These are phyloP conservation scores for Urechis unicinctus DNA, from an alignment of 2,888 invertebrate genomes.

Conservation along the genomic window DNA sequence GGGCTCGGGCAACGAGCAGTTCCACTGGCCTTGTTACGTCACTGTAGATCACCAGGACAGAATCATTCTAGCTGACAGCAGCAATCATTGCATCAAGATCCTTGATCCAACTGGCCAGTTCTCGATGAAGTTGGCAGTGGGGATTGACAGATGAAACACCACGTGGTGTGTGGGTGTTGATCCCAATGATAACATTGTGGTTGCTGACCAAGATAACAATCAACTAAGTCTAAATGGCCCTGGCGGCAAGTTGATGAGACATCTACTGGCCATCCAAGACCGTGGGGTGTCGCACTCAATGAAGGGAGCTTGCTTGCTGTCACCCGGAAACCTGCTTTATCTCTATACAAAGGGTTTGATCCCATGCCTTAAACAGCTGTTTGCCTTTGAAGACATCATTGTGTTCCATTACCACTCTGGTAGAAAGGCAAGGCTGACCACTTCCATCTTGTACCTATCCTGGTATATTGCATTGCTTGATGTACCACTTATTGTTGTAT, in stretches of 20 bases:
- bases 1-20: conserved; percentile 46
- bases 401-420: too few species aligned
- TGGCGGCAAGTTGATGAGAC: conserved; percentile 29
- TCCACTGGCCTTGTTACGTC: conserved; percentile 53
- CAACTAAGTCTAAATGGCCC: conserved; percentile 28
- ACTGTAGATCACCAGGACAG: conserved; percentile 47
- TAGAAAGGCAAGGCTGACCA: too few species aligned
- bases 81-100: conserved; percentile 53
- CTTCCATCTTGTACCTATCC: too few species aligned
- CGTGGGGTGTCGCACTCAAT: conserved; percentile 19
- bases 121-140: conserved; percentile 49
- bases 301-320: conserved; percentile 18
- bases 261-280: conserved; percentile 23
- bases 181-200: conserved; percentile 51
- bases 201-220: conserved; percentile 55
- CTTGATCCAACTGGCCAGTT: conserved; percentile 51
- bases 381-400: too few species aligned
- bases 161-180: conserved; percentile 53
- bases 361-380: conserved; percentile 9
- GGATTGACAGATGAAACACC: conserved; percentile 52
- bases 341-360: conserved; percentile 19
- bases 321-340: conserved; percentile 18
- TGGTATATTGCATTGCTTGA: too few species aligned
- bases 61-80: conserved; percentile 53
- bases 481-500: too few species aligned